Evolutionary conservation across 1,140 invertebrate species (phyloP).

Genomic region (Amphibalanus amphitrite): DNA sequence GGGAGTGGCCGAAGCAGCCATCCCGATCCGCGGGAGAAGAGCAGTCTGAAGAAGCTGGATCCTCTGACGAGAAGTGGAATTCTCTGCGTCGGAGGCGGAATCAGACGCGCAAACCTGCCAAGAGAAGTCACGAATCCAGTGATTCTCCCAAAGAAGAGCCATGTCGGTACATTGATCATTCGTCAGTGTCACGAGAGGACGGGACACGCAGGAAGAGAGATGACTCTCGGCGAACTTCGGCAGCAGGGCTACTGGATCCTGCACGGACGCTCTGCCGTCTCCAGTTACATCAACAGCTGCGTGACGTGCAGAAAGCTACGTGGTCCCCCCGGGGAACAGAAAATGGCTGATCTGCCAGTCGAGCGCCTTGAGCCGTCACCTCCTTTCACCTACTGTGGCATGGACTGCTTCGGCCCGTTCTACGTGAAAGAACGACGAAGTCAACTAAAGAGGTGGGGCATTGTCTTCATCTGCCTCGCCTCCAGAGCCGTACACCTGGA

Average conservation of each 20-base stretch:
- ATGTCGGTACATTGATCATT: not conserved
- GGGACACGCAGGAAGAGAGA: not conserved
- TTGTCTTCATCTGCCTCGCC: not conserved
- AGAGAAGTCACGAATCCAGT: not conserved
- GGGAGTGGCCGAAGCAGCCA: too few relatives aligned
- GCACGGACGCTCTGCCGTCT: not conserved
- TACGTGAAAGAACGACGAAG: not conserved
- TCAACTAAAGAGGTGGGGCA: not conserved
- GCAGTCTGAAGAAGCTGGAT: not conserved
- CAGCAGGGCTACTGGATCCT: constrained; percentile 5
- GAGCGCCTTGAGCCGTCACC: not conserved
- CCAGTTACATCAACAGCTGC: not conserved
- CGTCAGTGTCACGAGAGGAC: not conserved
- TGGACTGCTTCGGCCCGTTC: constrained; percentile 7
- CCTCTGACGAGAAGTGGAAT: not conserved
- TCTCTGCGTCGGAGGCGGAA: not conserved
- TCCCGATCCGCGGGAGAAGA: too few relatives aligned
- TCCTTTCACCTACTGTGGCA: constrained; percentile 4
- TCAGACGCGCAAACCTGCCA: not conserved
- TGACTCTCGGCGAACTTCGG: not conserved
- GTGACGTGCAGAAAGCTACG: not conserved
- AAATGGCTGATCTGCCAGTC: constrained; percentile 4
- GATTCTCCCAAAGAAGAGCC: not conserved
- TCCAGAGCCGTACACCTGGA: not conserved
- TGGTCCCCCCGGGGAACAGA: not conserved